Base-by-base conservation (phyloP, 35 echinoderm and acorn worm species). In the Apostichopus californicus region DNA sequence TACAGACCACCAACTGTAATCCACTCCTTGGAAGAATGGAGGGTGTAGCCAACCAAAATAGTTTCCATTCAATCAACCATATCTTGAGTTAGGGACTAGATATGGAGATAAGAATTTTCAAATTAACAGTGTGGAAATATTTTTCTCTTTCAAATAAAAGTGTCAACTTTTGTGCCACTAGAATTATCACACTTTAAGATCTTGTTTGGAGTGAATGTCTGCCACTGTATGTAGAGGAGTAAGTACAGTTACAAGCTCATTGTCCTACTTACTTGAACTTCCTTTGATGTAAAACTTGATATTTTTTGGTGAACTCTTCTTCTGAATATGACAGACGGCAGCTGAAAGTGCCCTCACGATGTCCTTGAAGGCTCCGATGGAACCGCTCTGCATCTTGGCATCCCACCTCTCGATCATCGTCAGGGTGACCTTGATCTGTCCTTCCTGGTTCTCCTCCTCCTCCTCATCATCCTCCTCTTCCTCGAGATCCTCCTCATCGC, bases 391-490 rank as follows among this genome's bases (percentile, higher is more conserved):
- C 81, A 98, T 78, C 77, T 92, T 81, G n/a, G 81, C 83, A 63
- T 80, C 91, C 97, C 97, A 98, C 70, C 79, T 92, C 54, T 92
- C 93, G 28, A 98, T 93, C 93, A 98, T 96, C 17, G 93, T 88
- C 26, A 98, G 18, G 53, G 97, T 94, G 17, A 98, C 97, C 22
- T 82, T 63, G 24, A 86, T 92, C 4, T 73, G 80, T 9, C 56
- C 65, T 13, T 86, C 68, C 68, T 71, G 85, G 6, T 86, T 80
- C 87, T 81, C 68, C 71, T 91, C 85, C 25, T 56, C 65, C 5
- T 57, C 86, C 17, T 94, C 87, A 4, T 63, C 91, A 8, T 96
- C 91, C 18, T 93, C 93, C 14, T 93, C 96, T 56, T 55, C 87
- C 18, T 17, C 93, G 22, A 91, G 78, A 54, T 96, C 89, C 70